Percentiles rank a stretch among this genome's conserved stretches.
phyloP scores from a whole-genome alignment of 1,140 invertebrate species.

The Ridgeia piscesae region DNA sequence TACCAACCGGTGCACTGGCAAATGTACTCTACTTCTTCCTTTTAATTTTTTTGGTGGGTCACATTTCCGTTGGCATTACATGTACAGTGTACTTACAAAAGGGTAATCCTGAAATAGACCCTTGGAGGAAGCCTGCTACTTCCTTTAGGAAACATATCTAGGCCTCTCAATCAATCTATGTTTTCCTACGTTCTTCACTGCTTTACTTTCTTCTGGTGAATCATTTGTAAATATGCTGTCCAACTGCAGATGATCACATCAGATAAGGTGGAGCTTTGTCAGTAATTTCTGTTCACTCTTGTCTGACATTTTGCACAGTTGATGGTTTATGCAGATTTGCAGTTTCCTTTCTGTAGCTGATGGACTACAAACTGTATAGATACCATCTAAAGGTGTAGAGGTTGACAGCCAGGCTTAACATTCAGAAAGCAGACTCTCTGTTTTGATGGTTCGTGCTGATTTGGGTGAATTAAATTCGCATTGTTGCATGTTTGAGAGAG shows the following conservation, averaged over 20 bases:
- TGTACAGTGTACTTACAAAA: neutral
- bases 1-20: no score
- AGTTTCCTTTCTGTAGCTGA: neutral
- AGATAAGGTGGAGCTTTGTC: neutral
- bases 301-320: neutral
- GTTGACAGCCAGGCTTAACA: no score
- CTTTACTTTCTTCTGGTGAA: no score
- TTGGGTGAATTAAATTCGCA: neutral
- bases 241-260: no score
- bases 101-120: neutral
- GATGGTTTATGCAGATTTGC: neutral
- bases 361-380: neutral
- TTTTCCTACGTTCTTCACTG: no score
- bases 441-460: neutral
- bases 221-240: no score
- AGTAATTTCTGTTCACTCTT: neutral
- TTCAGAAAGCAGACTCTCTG: neutral
- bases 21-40: no score
- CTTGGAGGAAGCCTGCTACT: neutral
- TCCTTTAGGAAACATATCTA: neutral
- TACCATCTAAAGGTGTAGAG: neutral
- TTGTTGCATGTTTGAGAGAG: neutral
- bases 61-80: neutral
- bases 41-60: no score
- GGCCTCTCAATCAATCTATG: no score